Percentiles rank a stretch among this genome's conserved stretches.
These are phyloP conservation scores for Sceloporus undulatus DNA, from an alignment of 2,113 vertebrate genomes.

Conservation along the genomic window DNA sequence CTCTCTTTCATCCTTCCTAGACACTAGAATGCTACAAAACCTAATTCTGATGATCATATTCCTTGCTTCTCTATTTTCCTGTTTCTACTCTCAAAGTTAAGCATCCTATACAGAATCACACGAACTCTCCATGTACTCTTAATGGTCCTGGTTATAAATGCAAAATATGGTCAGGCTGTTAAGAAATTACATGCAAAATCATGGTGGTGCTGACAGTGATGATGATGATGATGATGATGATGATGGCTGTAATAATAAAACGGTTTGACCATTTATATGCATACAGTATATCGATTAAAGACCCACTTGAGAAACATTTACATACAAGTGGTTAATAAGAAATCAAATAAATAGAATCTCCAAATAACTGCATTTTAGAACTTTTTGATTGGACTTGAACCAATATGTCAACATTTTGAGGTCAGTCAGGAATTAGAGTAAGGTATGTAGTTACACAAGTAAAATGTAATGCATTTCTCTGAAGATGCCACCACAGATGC, in stretches of 20 bases:
- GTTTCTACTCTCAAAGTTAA: background rate
- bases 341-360: background rate
- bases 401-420: background rate
- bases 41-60: background rate
- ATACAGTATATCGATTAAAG: too few relatives aligned
- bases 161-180: too few relatives aligned
- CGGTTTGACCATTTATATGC: too few relatives aligned
- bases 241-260: too few relatives aligned
- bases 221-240: too few relatives aligned
- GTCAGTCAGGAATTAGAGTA: background rate
- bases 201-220: too few relatives aligned
- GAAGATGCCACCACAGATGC: too few relatives aligned
- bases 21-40: constrained; percentile 59
- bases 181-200: too few relatives aligned
- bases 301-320: background rate
- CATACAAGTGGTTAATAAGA: background rate
- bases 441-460: background rate
- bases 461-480: background rate
- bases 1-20: constrained; percentile 50
- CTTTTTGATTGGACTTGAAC: background rate
- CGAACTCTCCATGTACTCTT: too few relatives aligned
- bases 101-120: background rate
- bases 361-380: constrained; percentile 5
- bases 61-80: background rate
- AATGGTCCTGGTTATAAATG: too few relatives aligned